These are phyloP conservation scores for Drosophila ercepeae DNA, from an alignment of 1,140 invertebrate genomes.

Conservation along the genomic window DNA sequence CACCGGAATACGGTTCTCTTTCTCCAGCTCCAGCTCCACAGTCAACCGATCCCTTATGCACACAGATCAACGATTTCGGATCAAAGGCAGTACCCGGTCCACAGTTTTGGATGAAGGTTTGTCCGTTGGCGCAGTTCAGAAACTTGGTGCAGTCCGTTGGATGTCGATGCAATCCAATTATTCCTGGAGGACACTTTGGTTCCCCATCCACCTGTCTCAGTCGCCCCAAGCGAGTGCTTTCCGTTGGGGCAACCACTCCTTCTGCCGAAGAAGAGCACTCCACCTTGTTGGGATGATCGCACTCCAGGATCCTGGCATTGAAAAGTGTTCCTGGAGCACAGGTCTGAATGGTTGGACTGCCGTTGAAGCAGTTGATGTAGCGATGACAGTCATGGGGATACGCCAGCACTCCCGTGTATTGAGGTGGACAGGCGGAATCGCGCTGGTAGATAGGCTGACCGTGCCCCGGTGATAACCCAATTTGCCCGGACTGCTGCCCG, in stretches of 20 bases:
- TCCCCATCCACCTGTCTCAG: constrained; percentile 30
- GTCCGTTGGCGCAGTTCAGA: constrained; percentile 87
- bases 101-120: constrained; percentile 86
- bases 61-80: constrained; percentile 85
- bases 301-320: constrained; percentile 86
- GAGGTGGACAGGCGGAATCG: constrained; percentile 84
- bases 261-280: constrained; percentile 3
- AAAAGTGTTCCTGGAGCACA: constrained; percentile 89
- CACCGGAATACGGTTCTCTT: not conserved
- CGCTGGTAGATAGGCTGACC: constrained; percentile 62
- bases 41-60: constrained; percentile 86
- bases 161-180: constrained; percentile 86
- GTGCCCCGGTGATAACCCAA: constrained; percentile 55
- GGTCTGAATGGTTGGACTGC: constrained; percentile 85
- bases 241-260: not conserved
- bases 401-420: constrained; percentile 86
- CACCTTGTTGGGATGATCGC: constrained; percentile 85
- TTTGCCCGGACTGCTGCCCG: constrained; percentile 20
- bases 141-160: constrained; percentile 87
- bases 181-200: constrained; percentile 83
- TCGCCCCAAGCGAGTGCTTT: constrained; percentile 43
- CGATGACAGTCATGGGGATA: constrained; percentile 88
- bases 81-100: constrained; percentile 89
- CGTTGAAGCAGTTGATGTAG: constrained; percentile 89
- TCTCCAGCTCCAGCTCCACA: constrained; percentile 50